Evolutionary conservation across 2,888 invertebrate genomes (phyloP).

Genomic region (Dicyrtoma fusca): DNA sequence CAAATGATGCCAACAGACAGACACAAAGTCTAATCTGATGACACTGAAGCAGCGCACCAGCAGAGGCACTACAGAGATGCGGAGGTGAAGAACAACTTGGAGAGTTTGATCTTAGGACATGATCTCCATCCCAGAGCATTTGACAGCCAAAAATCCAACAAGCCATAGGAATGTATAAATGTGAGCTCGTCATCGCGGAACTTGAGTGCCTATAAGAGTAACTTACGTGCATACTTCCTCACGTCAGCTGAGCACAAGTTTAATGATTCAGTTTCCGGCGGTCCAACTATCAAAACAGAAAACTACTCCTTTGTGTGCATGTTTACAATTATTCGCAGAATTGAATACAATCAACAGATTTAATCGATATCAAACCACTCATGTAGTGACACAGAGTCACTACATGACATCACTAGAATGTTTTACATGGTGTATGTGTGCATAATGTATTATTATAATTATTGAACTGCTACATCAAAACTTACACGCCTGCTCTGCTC

Average conservation of each 20-base stretch:
- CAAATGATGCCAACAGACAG: not conserved
- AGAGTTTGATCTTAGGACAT: slow-evolving; percentile 4
- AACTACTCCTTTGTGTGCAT: not conserved
- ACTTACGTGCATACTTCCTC: not conserved
- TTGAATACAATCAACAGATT: too few relatives aligned
- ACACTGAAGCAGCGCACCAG: not conserved
- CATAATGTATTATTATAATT: too few relatives aligned
- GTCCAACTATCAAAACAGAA: slow-evolving; percentile 16
- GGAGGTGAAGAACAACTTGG: slow-evolving; percentile 1
- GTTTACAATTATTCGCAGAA: too few relatives aligned
- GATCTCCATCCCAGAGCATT: slow-evolving; percentile 23
- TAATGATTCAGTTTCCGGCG: slow-evolving; percentile 3
- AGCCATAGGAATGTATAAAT: too few relatives aligned
- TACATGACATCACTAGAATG: too few relatives aligned
- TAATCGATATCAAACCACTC: too few relatives aligned
- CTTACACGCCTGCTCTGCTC: too few relatives aligned
- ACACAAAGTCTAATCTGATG: not conserved
- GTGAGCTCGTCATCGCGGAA: slow-evolving; percentile 7
- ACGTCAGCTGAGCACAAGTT: not conserved
- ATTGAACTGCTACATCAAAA: too few relatives aligned
- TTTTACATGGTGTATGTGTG: too few relatives aligned
- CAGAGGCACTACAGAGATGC: not conserved
- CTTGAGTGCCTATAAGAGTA: too few relatives aligned
- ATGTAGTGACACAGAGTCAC: too few relatives aligned
- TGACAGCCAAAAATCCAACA: slow-evolving; percentile 23